Evolutionary conservation across 1,140 invertebrate species (phyloP), one percentile per base, ranked within the genome.

Genomic region (Drosophila repleta): DNA sequence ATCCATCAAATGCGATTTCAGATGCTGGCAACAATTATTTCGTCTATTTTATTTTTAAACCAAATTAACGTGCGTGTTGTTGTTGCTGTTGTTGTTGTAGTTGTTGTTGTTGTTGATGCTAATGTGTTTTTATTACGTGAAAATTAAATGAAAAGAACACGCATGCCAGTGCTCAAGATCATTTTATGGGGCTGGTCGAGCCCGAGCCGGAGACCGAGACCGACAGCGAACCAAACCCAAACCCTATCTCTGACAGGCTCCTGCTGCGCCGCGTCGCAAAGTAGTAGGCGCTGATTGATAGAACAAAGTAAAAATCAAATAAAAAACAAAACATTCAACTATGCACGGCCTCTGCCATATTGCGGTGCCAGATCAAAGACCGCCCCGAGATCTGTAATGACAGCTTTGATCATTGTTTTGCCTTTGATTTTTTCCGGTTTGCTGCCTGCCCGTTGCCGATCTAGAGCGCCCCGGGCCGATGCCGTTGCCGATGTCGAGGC

Each of bases 341-440:
- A 66, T 72, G 69, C 68, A 76, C 68, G 63, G 39, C 61, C 43
- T 66, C 53, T 43, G 73, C 78, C 78, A 74, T 75, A 82, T 76
- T 79, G 85, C 85, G 85, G 85, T 69, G 49, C 46, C 57, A 90
- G 87, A 90, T 87, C 87, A 90, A 90, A 90, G 87, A 79, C 78
- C 78, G 79, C 76, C 87, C 81, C 78, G 84, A 74, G 82, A 82
- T 90, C 78, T 90, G 87, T 90, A 90, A 90, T 90, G 87, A 90
- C 87, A 90, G 87, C 87, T 90, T 90, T 90, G 87, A 90, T 90
- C 87, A 90, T 90, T 90, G 82, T 87, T 82, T 82, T 82, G 81
- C 81, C 82, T 90, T 90, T 90, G 87, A 90, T 82, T 82, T 82
- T 90, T 87, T 82, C 82, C 87, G 87, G 87, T 87, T 83, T 79